Evolutionary conservation across 92 coral and sea anemone genomes (phyloP).

Genomic region (Phymanthus crucifer): DNA sequence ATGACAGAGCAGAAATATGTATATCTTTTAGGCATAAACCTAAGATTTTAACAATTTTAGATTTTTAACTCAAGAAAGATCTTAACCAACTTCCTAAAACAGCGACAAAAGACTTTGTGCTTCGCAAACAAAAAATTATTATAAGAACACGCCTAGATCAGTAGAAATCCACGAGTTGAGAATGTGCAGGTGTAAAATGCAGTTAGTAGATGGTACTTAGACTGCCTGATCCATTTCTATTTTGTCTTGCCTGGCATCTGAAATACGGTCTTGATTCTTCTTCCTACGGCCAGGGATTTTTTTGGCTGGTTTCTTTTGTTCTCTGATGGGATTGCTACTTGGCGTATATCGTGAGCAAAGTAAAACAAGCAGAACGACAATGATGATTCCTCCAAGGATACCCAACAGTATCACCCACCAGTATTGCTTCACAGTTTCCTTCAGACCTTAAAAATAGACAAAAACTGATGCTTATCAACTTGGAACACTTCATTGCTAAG

Average conservation of each 20-base stretch:
- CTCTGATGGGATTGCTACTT: conserved; percentile 78
- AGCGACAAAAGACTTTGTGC: too few relatives aligned
- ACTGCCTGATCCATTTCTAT: conserved; percentile 39
- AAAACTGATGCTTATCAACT: neutral
- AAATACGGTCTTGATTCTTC: conserved; percentile 36
- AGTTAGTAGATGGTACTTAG: neutral
- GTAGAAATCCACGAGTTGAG: too few relatives aligned
- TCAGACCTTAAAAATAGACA: conserved; percentile 58
- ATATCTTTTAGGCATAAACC: too few relatives aligned
- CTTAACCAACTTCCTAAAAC: too few relatives aligned
- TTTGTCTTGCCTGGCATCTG: neutral
- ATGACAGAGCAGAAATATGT: too few relatives aligned
- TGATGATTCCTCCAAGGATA: conserved; percentile 57
- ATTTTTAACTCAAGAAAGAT: too few relatives aligned
- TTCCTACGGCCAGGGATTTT: conserved; percentile 73
- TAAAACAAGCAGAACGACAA: conserved; percentile 64
- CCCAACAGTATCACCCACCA: conserved; percentile 98
- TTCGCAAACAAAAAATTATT: too few relatives aligned
- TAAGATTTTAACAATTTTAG: too few relatives aligned
- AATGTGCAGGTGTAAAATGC: too few relatives aligned
- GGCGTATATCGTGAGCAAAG: conserved; percentile 76
- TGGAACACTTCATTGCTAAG: too few relatives aligned
- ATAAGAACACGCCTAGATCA: too few relatives aligned
- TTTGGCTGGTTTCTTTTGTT: conserved; percentile 64
- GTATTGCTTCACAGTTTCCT: conserved; percentile 74